phyloP scores from a whole-genome alignment of 2,888 invertebrate genomes.

The Andrena flavipes region DNA sequence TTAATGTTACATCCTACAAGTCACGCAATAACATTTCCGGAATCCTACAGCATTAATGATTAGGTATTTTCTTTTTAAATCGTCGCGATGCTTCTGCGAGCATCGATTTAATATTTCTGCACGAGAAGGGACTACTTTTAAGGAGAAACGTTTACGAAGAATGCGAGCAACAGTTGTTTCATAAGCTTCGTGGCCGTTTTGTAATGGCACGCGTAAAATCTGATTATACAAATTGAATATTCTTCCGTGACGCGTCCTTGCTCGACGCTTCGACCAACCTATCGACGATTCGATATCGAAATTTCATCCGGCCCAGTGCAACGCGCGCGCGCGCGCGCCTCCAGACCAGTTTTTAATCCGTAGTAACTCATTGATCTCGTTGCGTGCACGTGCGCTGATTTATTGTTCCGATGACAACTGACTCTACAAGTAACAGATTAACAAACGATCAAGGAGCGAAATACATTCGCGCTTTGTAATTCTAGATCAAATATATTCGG shows the following conservation, averaged over 20 bases:
- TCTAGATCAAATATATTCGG: neutral
- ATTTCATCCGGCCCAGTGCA: constrained; percentile 16
- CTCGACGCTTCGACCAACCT: constrained; percentile 10
- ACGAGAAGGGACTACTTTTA: neutral
- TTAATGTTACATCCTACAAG: no score
- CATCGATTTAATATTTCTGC: constrained; percentile 2
- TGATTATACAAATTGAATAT: constrained; percentile 55
- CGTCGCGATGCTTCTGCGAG: neutral
- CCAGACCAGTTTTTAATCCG: constrained; percentile 10
- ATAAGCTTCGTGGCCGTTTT: constrained; percentile 42
- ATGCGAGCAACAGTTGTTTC: constrained; percentile 52
- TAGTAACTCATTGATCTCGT: constrained; percentile 1
- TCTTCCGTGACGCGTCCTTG: constrained; percentile 34
- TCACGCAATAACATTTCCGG: no score
- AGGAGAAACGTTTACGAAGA: constrained; percentile 34
- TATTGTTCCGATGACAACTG: neutral
- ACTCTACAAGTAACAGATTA: neutral
- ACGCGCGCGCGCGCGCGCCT: neutral
- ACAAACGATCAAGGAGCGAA: neutral
- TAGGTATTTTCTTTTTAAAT: neutral
- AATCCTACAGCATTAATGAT: neutral
- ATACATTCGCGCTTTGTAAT: neutral
- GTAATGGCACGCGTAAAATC: constrained; percentile 53
- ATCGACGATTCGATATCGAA: constrained; percentile 21
- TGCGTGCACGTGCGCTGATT: neutral